Percentiles rank a stretch among this genome's conserved stretches.
Conservation (phyloP, 2,113 vertebrate genomes). For the Sakesphorus luctuosus region DNA sequence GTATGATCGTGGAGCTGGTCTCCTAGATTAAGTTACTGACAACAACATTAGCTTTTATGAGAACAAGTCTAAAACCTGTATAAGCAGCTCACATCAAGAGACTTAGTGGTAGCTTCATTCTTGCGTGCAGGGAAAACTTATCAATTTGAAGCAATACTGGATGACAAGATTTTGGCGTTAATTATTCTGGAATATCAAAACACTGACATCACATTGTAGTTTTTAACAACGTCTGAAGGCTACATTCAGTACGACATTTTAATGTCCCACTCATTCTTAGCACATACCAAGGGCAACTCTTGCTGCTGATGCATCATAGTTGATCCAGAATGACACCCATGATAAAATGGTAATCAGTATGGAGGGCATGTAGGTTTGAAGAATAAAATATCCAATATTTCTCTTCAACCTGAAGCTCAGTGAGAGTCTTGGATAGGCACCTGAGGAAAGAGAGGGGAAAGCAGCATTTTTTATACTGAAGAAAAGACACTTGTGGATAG, state of each 20-base stretch:
- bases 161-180: neutral
- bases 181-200: slow-evolving; percentile 35
- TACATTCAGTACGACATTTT: slow-evolving; percentile 17
- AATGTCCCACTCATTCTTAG: slow-evolving; percentile 14
- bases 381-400: slow-evolving; percentile 99
- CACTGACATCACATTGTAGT: neutral
- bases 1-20: neutral
- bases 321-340: slow-evolving; percentile 99
- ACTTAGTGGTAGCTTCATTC: neutral
- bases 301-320: slow-evolving; percentile 97
- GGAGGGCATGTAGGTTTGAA: slow-evolving; percentile 99
- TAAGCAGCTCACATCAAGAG: neutral
- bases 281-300: slow-evolving; percentile 95
- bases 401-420: slow-evolving; percentile 97
- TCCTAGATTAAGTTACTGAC: neutral
- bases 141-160: slow-evolving; percentile 15
- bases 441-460: slow-evolving; percentile 67
- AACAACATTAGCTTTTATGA: neutral
- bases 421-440: slow-evolving; percentile 96
- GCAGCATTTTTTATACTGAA: slow-evolving; percentile 24
- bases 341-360: slow-evolving; percentile 98
- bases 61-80: neutral
- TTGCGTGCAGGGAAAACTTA: neutral
- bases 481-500: neutral
- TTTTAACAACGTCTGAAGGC: slow-evolving; percentile 21